These are phyloP conservation scores for Typhlichthys subterraneus DNA, from an alignment of 2,797 vertebrate genomes.

Conservation along the genomic window DNA sequence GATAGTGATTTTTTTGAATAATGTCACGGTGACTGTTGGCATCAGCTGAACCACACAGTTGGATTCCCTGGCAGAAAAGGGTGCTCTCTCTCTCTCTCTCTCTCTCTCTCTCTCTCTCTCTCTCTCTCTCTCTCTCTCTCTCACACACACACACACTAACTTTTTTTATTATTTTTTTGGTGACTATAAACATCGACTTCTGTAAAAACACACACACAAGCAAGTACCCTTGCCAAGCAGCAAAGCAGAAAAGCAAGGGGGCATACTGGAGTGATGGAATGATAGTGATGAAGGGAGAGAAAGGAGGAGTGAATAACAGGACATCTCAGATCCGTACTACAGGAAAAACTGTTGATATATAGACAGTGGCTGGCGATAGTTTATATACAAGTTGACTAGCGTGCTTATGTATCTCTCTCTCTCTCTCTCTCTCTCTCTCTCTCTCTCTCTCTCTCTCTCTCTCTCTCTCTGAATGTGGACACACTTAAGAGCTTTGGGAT, in stretches of 20 bases:
- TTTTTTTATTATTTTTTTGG: too few relatives aligned
- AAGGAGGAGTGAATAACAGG: neutral
- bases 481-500: neutral
- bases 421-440: neutral
- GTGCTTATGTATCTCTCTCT: neutral
- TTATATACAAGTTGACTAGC: neutral
- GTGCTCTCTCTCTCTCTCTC: too few relatives aligned
- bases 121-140: rapidly evolving
- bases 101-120: too few relatives aligned
- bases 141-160: too few relatives aligned
- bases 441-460: neutral
- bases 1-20: too few relatives aligned
- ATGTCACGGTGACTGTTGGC: too few relatives aligned
- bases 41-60: too few relatives aligned
- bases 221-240: neutral
- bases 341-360: neutral
- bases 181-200: neutral
- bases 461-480: neutral
- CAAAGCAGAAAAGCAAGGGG: constrained; percentile 3
- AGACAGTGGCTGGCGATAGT: neutral
- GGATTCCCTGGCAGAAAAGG: too few relatives aligned
- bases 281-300: neutral
- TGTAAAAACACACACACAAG: neutral
- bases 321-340: neutral
- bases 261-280: neutral